phyloP scores from a whole-genome alignment of 2,113 vertebrate species.

The Elephantulus edwardii region DNA sequence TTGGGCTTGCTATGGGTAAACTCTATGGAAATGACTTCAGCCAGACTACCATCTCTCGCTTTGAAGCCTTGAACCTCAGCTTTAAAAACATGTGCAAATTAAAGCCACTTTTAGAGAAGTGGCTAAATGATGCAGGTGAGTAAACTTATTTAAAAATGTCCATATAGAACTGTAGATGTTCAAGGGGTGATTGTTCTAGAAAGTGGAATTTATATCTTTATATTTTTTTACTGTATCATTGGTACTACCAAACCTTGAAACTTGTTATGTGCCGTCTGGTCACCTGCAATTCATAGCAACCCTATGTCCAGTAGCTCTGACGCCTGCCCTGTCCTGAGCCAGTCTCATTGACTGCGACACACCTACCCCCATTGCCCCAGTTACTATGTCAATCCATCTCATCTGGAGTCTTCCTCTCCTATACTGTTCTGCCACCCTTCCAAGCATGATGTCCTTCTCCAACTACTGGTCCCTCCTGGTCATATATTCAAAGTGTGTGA shows the following conservation, averaged over 20 bases:
- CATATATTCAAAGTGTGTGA: too few relatives aligned
- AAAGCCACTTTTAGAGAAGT: slow-evolving; percentile 99
- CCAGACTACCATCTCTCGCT: slow-evolving; percentile 99
- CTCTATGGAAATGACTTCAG: slow-evolving; percentile 99
- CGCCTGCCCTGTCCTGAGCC: too few relatives aligned
- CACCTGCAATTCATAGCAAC: too few relatives aligned
- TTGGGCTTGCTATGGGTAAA: slow-evolving; percentile 99
- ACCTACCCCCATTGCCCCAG: too few relatives aligned
- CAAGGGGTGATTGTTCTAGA: not conserved
- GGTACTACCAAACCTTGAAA: slow-evolving; percentile 46
- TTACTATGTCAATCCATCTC: too few relatives aligned
- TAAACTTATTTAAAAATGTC: slow-evolving; percentile 68
- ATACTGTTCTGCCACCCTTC: too few relatives aligned
- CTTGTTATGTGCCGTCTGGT: too few relatives aligned
- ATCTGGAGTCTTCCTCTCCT: too few relatives aligned
- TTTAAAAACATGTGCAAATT: slow-evolving; percentile 99
- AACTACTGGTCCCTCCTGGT: too few relatives aligned
- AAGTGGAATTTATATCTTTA: not conserved
- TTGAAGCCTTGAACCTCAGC: slow-evolving; percentile 99
- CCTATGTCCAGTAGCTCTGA: too few relatives aligned
- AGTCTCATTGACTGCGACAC: too few relatives aligned
- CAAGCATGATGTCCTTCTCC: too few relatives aligned
- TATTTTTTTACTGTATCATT: slow-evolving; percentile 36
- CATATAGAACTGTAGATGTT: slow-evolving; percentile 30
- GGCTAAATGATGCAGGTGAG: slow-evolving; percentile 99